Base-by-base conservation (phyloP, 1,140 invertebrate species). In the Drosophila watanabei region DNA sequence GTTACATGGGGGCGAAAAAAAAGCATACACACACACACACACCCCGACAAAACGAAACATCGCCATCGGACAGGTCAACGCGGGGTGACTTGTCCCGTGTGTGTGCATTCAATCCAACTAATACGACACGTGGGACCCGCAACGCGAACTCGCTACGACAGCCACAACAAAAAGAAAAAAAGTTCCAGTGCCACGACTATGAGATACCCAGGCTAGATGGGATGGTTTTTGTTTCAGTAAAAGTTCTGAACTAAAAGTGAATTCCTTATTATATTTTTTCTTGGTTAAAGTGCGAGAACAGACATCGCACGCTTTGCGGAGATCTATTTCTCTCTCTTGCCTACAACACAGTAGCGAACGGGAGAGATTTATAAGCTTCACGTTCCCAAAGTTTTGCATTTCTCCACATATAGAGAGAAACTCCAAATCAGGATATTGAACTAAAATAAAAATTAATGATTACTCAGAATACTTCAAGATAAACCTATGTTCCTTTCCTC, bases 61-160 rank as follows among this genome's bases (percentile, higher is more conserved):
- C 37, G 56, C 41, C 71, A 58, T 52, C 60, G 57, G 60, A 62
- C 61, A 79, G 57, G 60, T 73, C 69, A 79, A 56, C 65, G 57
- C 49, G 64, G 49, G 39, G 20, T 54, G 62, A 35, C 48, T 78
- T 68, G 58, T 39, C 51, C 75, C 58, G 20, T 39, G 35, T 57
- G 54, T 57, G 54, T 48, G 35, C 75, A 71, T 71, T 79, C 66
- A 71, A 88, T 89, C 77, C 77, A 79, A 84, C 85, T 84, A 84
- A 84, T 89, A 85, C 75, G 75, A 82, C 85, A 82, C 85, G 64
- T 82, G 85, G 79, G 79, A 87, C 84, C 18, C 32, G 65, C 75
- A 70, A 35, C 57, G 51, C 59, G 75, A 71, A 66, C 81, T 54
- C 59, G 64, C 39, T 30, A 57, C 70, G 61, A 78, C 41, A 62